Percentiles rank a stretch among this genome's conserved stretches.
Evolutionary conservation across 92 coral and sea anemone genomes (phyloP).

Genomic region (Paramuricea clavata): DNA sequence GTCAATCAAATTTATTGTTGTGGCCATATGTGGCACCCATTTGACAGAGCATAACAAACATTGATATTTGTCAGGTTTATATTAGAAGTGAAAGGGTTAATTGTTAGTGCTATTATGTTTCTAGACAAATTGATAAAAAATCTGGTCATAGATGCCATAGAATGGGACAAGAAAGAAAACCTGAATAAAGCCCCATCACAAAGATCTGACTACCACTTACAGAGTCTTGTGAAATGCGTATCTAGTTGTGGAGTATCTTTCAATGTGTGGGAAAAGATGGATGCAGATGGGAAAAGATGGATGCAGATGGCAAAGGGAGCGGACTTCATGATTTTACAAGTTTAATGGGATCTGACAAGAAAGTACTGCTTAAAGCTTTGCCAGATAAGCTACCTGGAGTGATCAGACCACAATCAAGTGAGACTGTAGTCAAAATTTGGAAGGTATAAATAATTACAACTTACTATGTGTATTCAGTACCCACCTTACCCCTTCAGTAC

Average conservation of each 20-base stretch:
- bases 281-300: constrained; percentile 53
- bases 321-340: constrained; percentile 47
- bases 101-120: neutral
- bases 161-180: constrained; percentile 27
- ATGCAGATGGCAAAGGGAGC: constrained; percentile 50
- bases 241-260: constrained; percentile 52
- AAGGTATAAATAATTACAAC: constrained; percentile 3
- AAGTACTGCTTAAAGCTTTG: constrained; percentile 18
- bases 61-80: too few species aligned
- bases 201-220: constrained; percentile 5
- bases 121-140: constrained; percentile 10
- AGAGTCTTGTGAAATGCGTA: constrained; percentile 41
- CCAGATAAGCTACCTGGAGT: constrained; percentile 39
- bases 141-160: constrained; percentile 4
- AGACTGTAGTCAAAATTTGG: constrained; percentile 37
- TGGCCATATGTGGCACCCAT: neutral
- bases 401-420: constrained; percentile 42
- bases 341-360: constrained; percentile 41
- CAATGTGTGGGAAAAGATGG: constrained; percentile 45
- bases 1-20: neutral
- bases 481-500: neutral
- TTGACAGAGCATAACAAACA: too few species aligned
- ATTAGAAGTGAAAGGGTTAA: neutral
- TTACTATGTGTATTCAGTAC: neutral
- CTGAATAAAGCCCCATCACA: constrained; percentile 21